Evolutionary conservation across 1,140 invertebrate genomes (phyloP), one percentile per base, ranked within the genome.

Genomic region (Scaptomyza hsui): DNA sequence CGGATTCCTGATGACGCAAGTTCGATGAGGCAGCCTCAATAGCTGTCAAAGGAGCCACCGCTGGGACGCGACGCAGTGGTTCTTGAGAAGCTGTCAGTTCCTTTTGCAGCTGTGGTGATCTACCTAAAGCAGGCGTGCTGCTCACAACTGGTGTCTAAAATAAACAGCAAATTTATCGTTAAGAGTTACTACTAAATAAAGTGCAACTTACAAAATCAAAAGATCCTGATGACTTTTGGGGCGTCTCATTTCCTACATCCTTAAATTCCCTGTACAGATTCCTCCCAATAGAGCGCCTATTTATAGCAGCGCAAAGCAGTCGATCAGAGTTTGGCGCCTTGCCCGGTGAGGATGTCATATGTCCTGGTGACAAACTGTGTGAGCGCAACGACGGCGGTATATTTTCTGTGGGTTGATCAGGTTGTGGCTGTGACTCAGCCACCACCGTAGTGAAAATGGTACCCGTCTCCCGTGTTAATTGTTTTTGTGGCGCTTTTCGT

Each of bases 191-290:
- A 6, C 32, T 6, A 4, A 6, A 45, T 9, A 1, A 15, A 2
- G 4, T 7, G 4, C 10, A 10, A 69, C 78, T 55, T 59, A 81
- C 78, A 62, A 81, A 81, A 5, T 10, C 6, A n/a, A n/a, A 10
- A n/a, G 32, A 37, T 32, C 2, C 29, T 9, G 29, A 32, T 32
- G 29, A n/a, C 32, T 5, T 1, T 1, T 35, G 32, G 7, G 12
- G 2, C 12, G 12, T 37, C 32, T 9, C 26, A 9, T 29, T 9
- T 24, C 4, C 24, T 5, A 24, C 24, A 24, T 24, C 6, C 24
- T 24, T 4, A 4, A 6, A 24, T 5, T 24, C 4, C 4, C 0
- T 5, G 1, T 63, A 24, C 18, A 81, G 19, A 39, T 69, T 35
- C 7, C 68, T 72, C 4, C 63, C 61, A 60, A 29, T 51, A 51